Evolutionary conservation across 2,888 invertebrate species (phyloP), one percentile per base, ranked within the genome.

Genomic region (Heliconius ethilla): DNA sequence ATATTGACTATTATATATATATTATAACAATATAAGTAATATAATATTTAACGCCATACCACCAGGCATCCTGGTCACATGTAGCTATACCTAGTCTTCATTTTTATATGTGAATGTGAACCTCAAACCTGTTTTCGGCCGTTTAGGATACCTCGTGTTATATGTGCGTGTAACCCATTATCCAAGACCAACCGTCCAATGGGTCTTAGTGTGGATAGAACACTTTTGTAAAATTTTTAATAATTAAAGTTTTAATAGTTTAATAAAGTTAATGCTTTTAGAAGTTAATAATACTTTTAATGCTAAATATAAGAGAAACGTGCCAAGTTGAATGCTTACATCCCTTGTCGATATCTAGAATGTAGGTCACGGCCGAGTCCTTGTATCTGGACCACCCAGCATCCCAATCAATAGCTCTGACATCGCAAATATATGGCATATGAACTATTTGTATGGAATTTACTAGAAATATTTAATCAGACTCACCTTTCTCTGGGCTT

Each of bases 401-500:
- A 88, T 93, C 93, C 91, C 88, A 91, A 92, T 93, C 93, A 85
- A 93, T 93, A 90, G 84, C 81, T 86, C 70, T 70, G 67, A 75
- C 79, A 78, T 78, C 63, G 65, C 75, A 78, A 78, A 79, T 77
- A 75, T 75, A 72, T 78, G 63, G 22, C 67, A 72, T 77, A 70
- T 45, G 45, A 70, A 59, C 66, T 75, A 63, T 62, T 45, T 15
- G 65, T 45, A 63, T 70, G 22, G 74, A 74, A 63, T 70, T 67
- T 70, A 27, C 33, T 63, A 72, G 22, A 67, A 22, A 69, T 75
- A 62, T 45, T 18, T 9, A 33, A 72, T 63, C 13, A 33, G 33
- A 63, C 96, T 96, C 93, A 99, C 99, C 97, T 98, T 99, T 90
- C 97, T 96, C 94, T 99, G 98, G 76, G 98, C 98, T 92, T 99